Base-by-base conservation (phyloP, 2,888 invertebrate species). In the Megamerina dolium region DNA sequence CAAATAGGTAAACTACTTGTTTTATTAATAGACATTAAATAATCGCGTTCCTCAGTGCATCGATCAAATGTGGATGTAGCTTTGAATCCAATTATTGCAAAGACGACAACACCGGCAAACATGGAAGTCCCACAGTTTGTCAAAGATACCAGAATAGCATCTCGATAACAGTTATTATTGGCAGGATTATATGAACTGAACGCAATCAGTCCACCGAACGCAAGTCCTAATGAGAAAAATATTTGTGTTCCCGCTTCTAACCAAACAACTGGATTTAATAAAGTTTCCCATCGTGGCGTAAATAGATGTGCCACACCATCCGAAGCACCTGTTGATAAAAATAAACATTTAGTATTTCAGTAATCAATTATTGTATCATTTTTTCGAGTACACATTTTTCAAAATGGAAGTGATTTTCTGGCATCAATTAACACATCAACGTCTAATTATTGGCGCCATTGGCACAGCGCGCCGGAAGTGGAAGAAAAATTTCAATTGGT, bases 221-320 rank as follows among this genome's bases (percentile, higher is more conserved):
- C 95, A 37, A 96, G 74, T 8, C 95, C 95, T 48, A 95, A 78
- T 0, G 94, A 95, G 73, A 95, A 96, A 75, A 96, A 96, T 59
- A 96, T 95, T 70, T 96, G 96, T 0, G 95, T 95, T 3, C 95
- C 95, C 0, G 96, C 95, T 73, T 96, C 95, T 41, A 96, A 73
- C 96, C 96, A 96, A 0, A 96, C 95, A 0, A 91, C 89, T 8
- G 95, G 95, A 74, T 94, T 94, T 26, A 86, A 73, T 45, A 96
- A 78, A 46, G 83, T 90, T 60, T 87, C 86, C 87, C 95, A 91
- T 74, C 90, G 86, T 0, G 94, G 94, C 0, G 89, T 90, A 64
- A 95, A 92, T 19, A 95, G 77, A 72, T 94, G 92, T 5, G 81
- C 76, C 1, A 95, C 73, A 2, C 94, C 94, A 61, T 92, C 91